Evolutionary conservation across 2,113 vertebrate genomes (phyloP), one percentile per base, ranked within the genome.

Genomic region (Orycteropus afer): DNA sequence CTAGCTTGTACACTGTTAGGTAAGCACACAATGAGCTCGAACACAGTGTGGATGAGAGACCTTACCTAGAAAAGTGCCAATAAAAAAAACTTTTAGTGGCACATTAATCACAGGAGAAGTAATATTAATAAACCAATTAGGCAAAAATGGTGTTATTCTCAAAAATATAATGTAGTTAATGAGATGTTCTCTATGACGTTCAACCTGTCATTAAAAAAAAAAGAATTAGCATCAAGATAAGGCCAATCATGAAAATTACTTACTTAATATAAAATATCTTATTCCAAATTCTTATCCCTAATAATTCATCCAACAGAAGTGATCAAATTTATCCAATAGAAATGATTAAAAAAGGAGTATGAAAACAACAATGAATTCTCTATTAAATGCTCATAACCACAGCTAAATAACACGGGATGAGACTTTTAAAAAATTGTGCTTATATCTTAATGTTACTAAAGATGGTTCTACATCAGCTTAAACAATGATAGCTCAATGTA

Each of bases 41-140:
- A 95, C 1, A 77, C 29, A 67, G 77, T 29, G 51, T 17, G 7
- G 96, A 67, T 53, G 40, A 96, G 29, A 96, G 55, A 20, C 84
- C 99, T 99, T 99, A 99, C 99, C 99, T 92, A 99, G 97, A 97
- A 99, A 99, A 81, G 99, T 99, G 81, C 99, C 99, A 73, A 99
- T 96, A 98, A 99, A 99, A 98, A 99, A 99, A 86, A 99, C 99
- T 96, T 99, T 99, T 96, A 99, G 91, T 95, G 99, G 99, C 95
- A 99, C 99, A 0, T 99, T 99, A 98, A 99, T 99, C 97, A 99
- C 99, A 90, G 99, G 99, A 87, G 99, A 99, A 37, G 99, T 99
- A 97, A 99, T 99, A 98, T 99, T 99, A 98, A 99, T 99, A 98
- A 99, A 99, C 99, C 99, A 99, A 97, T 99, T 99, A 34, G 99